Evolutionary conservation across 2,797 vertebrate genomes (phyloP), one percentile per base, ranked within the genome.

Genomic region (Loris lydekkerianus): DNA sequence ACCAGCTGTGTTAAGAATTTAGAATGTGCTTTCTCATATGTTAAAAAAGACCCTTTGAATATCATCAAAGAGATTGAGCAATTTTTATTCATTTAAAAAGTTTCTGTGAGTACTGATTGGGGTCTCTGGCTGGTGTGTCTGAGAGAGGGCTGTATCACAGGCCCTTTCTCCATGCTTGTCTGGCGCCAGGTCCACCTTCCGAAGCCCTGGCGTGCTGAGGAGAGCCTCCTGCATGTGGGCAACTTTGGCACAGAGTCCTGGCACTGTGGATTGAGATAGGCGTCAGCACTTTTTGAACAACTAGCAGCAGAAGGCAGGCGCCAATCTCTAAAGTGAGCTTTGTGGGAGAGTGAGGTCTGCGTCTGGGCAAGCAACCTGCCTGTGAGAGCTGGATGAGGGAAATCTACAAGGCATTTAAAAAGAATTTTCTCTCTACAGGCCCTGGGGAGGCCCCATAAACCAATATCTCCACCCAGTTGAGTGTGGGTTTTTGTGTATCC

Each of bases 21-120:
- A 97, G 96, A 98, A 98, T 98, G 93, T 93, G 95, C 96, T 97
- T 98, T 98, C 97, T 98, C 97, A 97, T 98, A 96, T 96, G 97
- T 98, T 98, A 97, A 98, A 98, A 98, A 98, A 97, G 96, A 97
- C 97, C 96, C 97, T 98, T 98, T 98, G 98, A 98, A 98, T 98
- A 97, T 97, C 98, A 98, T 98, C 98, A 98, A 98, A 99, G 98
- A 98, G 98, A 98, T 96, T 97, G 97, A 96, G 92, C 88, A 98
- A 98, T 98, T 98, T 98, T 98, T 98, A 98, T 98, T 98, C 98
- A 98, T 98, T 98, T 98, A 98, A 98, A 98, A 98, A 98, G 93
- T 90, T 97, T 97, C 97, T 98, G 98, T 98, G 96, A 97, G 89
- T 98, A 97, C 94, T 97, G 97, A 97, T 97, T 97, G 97, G 97